Conservation (phyloP, 2,888 invertebrate species). For the Rapana venosa region DNA sequence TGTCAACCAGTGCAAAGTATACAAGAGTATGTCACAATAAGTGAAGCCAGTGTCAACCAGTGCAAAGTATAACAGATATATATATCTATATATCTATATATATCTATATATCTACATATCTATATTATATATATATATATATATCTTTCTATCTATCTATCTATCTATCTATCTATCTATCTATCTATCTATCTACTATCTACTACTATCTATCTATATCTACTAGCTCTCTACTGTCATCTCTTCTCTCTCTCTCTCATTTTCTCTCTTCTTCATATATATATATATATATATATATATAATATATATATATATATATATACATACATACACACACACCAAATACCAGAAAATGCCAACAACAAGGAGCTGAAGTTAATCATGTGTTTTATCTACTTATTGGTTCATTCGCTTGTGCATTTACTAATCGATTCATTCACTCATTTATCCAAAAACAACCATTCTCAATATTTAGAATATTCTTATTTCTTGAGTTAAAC, state of each 20-base stretch:
- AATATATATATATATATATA: background rate
- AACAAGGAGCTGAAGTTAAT: background rate
- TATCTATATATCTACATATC: too few relatives aligned
- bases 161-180: constrained; percentile 21
- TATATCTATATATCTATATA: too few relatives aligned
- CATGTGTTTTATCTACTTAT: background rate
- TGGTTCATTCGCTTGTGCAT: background rate
- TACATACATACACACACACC: background rate
- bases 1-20: too few relatives aligned
- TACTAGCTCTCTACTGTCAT: background rate
- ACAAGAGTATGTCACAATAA: too few relatives aligned
- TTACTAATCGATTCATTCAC: background rate
- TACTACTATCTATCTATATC: background rate
- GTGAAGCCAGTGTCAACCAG: too few relatives aligned
- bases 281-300: background rate
- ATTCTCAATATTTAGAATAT: too few relatives aligned
- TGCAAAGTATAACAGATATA: too few relatives aligned
- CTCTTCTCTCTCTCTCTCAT: background rate
- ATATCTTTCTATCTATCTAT: constrained; percentile 13
- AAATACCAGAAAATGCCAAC: too few relatives aligned
- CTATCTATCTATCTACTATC: background rate
- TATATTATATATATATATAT: background rate
- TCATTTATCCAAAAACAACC: background rate
- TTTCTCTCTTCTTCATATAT: too few relatives aligned
- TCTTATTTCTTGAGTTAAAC: too few relatives aligned